These are phyloP conservation scores for Lithobates pipiens DNA, from an alignment of 2,797 vertebrate genomes.

Conservation along the genomic window DNA sequence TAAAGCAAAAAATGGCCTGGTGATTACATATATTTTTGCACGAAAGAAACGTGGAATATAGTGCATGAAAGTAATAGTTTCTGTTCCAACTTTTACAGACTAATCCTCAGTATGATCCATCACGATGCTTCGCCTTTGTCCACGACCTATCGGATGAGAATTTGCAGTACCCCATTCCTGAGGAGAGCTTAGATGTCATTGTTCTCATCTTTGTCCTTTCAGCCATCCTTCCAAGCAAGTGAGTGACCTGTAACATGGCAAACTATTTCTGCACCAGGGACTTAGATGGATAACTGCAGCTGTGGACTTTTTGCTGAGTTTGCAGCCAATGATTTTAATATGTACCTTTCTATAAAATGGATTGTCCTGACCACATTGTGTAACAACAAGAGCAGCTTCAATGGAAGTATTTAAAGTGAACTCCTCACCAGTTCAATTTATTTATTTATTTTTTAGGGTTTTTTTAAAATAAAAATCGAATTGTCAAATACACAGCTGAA, in stretches of 20 bases:
- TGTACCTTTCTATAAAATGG: not conserved
- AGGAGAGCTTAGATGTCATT: slow-evolving; percentile 85
- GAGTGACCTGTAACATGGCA: slow-evolving; percentile 65
- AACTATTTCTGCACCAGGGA: not conserved
- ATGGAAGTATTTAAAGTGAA: no score
- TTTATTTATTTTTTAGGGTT: no score
- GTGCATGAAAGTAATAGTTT: no score
- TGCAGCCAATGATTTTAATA: not conserved
- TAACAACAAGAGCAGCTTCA: no score
- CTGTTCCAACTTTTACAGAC: slow-evolving; percentile 72
- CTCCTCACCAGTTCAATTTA: no score
- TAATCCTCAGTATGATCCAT: slow-evolving; percentile 85
- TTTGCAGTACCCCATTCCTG: slow-evolving; percentile 84
- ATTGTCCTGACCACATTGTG: not conserved
- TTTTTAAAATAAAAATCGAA: no score
- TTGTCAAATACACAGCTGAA: no score
- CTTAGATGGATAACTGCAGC: not conserved
- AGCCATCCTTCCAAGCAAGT: slow-evolving; percentile 92
- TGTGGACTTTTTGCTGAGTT: not conserved
- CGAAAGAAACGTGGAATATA: no score
- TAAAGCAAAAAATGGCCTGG: no score
- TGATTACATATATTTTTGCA: no score
- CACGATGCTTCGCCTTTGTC: slow-evolving; percentile 92
- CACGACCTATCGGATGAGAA: slow-evolving; percentile 87
- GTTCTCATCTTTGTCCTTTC: slow-evolving; percentile 97